Percentiles rank a stretch among this genome's conserved stretches.
phyloP scores from a whole-genome alignment of 2,113 vertebrate genomes.

The Catharus minimus region DNA sequence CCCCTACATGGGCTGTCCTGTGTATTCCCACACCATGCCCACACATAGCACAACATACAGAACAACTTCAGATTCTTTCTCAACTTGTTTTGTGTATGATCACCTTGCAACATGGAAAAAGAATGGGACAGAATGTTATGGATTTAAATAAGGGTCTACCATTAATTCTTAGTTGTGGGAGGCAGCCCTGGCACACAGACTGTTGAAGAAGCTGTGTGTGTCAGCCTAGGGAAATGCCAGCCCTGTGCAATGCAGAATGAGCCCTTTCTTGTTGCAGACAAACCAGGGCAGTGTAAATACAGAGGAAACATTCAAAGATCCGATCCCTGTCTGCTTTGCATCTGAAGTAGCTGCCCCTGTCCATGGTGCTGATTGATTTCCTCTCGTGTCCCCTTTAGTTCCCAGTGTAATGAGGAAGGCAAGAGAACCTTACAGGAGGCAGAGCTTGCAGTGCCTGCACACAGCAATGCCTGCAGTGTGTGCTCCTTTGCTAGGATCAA shows the following conservation, averaged over 20 bases:
- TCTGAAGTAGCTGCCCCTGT: not conserved
- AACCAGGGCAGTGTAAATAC: not conserved
- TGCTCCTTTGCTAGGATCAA: not conserved
- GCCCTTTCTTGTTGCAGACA: not conserved
- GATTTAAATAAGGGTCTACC: not conserved
- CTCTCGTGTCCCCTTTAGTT: not conserved
- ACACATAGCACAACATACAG: fast-evolving
- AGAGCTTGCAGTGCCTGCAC: not conserved
- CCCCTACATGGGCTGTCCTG: fast-evolving
- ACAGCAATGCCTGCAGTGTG: not conserved
- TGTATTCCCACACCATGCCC: not conserved
- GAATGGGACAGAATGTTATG: not conserved
- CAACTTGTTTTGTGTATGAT: not conserved
- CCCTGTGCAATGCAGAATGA: not conserved
- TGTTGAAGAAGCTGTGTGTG: not conserved
- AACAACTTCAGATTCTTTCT: not conserved
- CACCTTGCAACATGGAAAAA: not conserved
- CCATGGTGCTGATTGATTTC: not conserved
- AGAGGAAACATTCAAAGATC: not conserved
- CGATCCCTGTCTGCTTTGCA: not conserved
- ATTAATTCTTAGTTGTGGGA: not conserved
- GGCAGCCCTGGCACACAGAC: not conserved
- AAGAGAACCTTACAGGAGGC: not conserved
- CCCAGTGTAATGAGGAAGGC: not conserved
- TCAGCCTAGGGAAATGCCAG: not conserved